A percentile compares a stretch with the other conserved stretches of the same genome.
Evolutionary conservation across 2,888 invertebrate species (phyloP).

Genomic region (Megamerina dolium): DNA sequence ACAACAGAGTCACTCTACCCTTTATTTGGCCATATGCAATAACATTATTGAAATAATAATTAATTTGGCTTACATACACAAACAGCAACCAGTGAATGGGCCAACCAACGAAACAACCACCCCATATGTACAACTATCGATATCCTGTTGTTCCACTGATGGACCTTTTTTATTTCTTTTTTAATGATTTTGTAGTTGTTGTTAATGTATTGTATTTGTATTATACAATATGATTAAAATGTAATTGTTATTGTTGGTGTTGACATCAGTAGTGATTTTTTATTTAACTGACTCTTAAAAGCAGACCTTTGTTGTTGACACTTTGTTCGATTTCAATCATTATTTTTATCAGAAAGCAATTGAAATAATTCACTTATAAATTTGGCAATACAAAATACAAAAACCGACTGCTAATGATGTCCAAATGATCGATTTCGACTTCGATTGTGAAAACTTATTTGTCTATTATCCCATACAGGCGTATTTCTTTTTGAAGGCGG

Average conservation of each 20-base stretch:
- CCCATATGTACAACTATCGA: neutral
- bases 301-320: too few species aligned
- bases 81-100: neutral
- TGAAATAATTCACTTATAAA: too few species aligned
- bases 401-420: too few species aligned
- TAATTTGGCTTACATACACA: slow-evolving; percentile 13
- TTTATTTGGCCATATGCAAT: neutral
- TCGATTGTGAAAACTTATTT: too few species aligned
- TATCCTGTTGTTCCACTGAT: neutral
- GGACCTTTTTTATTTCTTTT: neutral
- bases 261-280: too few species aligned
- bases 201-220: neutral
- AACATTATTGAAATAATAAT: slow-evolving; percentile 12
- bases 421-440: too few species aligned
- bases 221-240: neutral
- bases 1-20: neutral
- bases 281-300: too few species aligned
- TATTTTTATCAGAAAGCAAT: too few species aligned
- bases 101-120: neutral
- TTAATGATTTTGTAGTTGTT: slow-evolving; percentile 2
- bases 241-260: neutral
- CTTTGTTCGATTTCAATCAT: too few species aligned
- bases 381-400: too few species aligned
- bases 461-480: too few species aligned
- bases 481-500: too few species aligned